These are phyloP conservation scores for Dufourea novaeangliae DNA, from an alignment of 1,140 invertebrate species.

Conservation along the genomic window DNA sequence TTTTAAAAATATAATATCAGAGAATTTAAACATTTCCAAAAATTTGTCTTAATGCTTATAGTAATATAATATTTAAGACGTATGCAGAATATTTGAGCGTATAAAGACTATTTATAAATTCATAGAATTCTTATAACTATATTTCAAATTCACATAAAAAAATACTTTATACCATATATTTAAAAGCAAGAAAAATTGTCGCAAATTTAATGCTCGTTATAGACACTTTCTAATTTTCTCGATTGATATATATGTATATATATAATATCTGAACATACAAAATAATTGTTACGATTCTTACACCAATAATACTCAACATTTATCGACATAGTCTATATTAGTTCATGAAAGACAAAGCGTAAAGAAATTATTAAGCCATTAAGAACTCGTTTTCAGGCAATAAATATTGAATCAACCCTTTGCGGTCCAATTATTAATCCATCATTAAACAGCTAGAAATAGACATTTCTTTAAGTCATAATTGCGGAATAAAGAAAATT, in stretches of 20 bases:
- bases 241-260: slow-evolving; percentile 39
- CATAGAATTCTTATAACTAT: slow-evolving; percentile 33
- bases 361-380: slow-evolving; percentile 35
- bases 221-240: slow-evolving; percentile 15
- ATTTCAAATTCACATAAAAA: slow-evolving; percentile 51
- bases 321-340: slow-evolving; percentile 23
- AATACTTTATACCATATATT: slow-evolving; percentile 42
- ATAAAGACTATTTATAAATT: slow-evolving; percentile 15
- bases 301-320: slow-evolving; percentile 28
- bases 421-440: slow-evolving; percentile 31
- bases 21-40: slow-evolving; percentile 5
- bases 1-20: background rate
- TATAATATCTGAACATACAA: slow-evolving; percentile 33
- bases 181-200: slow-evolving; percentile 24
- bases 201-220: slow-evolving; percentile 11
- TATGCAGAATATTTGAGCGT: slow-evolving; percentile 11
- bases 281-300: slow-evolving; percentile 23
- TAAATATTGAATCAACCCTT: slow-evolving; percentile 40
- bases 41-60: slow-evolving; percentile 4
- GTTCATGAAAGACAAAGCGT: slow-evolving; percentile 38
- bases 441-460: slow-evolving; percentile 24
- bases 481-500: background rate
- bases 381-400: slow-evolving; percentile 25
- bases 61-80: slow-evolving; percentile 29
- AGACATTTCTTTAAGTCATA: background rate